Base-by-base conservation (phyloP, 1,140 invertebrate genomes). In the Scaptomyza pallida region DNA sequence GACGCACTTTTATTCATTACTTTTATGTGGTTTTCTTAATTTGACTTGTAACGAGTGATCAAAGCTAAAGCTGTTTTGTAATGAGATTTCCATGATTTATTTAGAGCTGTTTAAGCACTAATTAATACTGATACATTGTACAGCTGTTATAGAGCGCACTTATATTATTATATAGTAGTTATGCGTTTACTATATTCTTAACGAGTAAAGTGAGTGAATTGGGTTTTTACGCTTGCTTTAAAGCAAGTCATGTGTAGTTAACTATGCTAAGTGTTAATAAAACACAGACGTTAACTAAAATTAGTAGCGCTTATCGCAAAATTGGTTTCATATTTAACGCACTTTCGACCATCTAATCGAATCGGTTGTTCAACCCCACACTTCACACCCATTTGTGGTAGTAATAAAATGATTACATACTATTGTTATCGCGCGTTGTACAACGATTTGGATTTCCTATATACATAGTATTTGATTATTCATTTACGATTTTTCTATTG, bases 341-440 rank as follows among this genome's bases (percentile, higher is more conserved):
- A 10, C 13, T 30, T 2, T 33, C 4, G 10, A 12, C 2, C 21
- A 1, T 33, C 26, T 16, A 54, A n/a, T 30, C 10, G 16, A 1
- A 30, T 30, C 26, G 5, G 0, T 10, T 23, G 35, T 23, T 8
- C 17, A 40, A 13, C 16, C 33, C 33, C n/a, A n/a, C n/a, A n/a
- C n/a, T n/a, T n/a, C n/a, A n/a, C n/a, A 37, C 17, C 13, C 9
- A 2, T 5, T 12, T 30, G 16, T 44, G 26, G 16, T 5, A 5
- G 10, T 41, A 23, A 68, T 47, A 47, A 61, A 37, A n/a, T 62
- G 50, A 64, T 70, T 64, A 56, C 44, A 50, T 30, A 16, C 48
- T 35, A 61, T 68, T 37, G 23, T 37, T 26, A 12, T 12, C 44
- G 33, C 19, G 9, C n/a, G 17, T 4, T 52, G 12, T 19, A 37